Percentiles rank a stretch among this genome's conserved stretches.
Conservation (phyloP, 2,888 invertebrate species). For the Philhelius pedissequus region DNA sequence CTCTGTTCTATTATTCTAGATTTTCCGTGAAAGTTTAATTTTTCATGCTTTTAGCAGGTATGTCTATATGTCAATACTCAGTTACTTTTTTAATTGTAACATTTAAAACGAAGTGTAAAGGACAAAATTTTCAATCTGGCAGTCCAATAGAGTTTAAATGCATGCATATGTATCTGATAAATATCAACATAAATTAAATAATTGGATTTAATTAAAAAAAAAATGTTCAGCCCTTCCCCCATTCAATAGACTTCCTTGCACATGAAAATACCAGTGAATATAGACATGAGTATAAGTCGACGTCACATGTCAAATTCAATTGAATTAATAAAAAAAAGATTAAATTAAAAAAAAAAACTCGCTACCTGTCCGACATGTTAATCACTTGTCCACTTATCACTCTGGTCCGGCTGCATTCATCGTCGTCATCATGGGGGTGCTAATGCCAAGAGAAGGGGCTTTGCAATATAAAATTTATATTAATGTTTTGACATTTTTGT, state of each 20-base stretch:
- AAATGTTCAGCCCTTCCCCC: too few species aligned
- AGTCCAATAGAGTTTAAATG: too few species aligned
- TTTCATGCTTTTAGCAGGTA: too few species aligned
- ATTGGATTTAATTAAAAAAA: not conserved
- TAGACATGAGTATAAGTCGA: not conserved
- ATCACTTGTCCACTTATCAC: conserved; percentile 57
- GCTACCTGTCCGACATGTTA: conserved; percentile 30
- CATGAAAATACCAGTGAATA: not conserved
- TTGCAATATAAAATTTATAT: not conserved
- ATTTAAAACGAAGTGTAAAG: too few species aligned
- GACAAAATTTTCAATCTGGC: too few species aligned
- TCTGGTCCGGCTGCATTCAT: conserved; percentile 1
- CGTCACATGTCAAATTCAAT: conserved; percentile 22
- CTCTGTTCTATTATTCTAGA: too few species aligned
- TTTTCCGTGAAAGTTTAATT: too few species aligned
- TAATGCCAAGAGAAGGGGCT: not conserved
- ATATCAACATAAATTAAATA: too few species aligned
- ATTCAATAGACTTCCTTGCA: not conserved
- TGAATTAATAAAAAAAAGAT: not conserved
- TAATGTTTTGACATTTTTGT: conserved; percentile 26
- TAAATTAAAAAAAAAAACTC: not conserved
- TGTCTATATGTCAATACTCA: too few species aligned
- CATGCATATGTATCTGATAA: too few species aligned
- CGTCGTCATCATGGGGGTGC: not conserved
- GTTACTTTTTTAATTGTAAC: too few species aligned